Evolutionary conservation across 1,140 invertebrate species (phyloP).

Genomic region (Pachyrhynchus sulphureomaculatus): DNA sequence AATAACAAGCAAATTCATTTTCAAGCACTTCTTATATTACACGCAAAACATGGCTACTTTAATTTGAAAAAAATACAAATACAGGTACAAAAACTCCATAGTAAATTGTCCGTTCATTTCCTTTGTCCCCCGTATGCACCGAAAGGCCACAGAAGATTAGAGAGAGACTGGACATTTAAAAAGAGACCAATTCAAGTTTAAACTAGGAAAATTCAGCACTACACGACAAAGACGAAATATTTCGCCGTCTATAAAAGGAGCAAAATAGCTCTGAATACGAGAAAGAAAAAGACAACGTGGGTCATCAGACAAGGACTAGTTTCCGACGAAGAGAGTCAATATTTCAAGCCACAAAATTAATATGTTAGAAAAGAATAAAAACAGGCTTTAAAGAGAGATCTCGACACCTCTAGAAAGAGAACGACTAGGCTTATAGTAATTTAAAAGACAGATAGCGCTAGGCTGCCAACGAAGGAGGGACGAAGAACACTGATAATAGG

Average conservation of each 20-base stretch:
- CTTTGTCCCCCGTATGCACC: slow-evolving; percentile 15
- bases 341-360: slow-evolving; percentile 45
- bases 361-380: slow-evolving; percentile 48
- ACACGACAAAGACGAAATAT: slow-evolving; percentile 39
- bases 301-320: slow-evolving; percentile 41
- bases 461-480: slow-evolving; percentile 31
- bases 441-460: slow-evolving; percentile 29
- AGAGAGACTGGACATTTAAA: slow-evolving; percentile 35
- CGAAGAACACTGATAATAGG: slow-evolving; percentile 41
- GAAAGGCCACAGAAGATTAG: slow-evolving; percentile 24
- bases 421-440: slow-evolving; percentile 25
- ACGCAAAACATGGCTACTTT: no score
- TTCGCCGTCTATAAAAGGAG: slow-evolving; percentile 33
- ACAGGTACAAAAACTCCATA: no score
- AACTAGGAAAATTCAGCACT: slow-evolving; percentile 42
- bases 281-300: slow-evolving; percentile 43
- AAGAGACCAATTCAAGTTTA: slow-evolving; percentile 44
- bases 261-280: slow-evolving; percentile 32
- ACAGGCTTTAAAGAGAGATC: slow-evolving; percentile 40
- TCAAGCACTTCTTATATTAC: no score
- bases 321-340: slow-evolving; percentile 18
- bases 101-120: neutral
- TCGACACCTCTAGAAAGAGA: slow-evolving; percentile 30
- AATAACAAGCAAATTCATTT: no score
- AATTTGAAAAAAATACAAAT: no score